Conservation (phyloP, 1,140 invertebrate species). For the Delia radicum region DNA sequence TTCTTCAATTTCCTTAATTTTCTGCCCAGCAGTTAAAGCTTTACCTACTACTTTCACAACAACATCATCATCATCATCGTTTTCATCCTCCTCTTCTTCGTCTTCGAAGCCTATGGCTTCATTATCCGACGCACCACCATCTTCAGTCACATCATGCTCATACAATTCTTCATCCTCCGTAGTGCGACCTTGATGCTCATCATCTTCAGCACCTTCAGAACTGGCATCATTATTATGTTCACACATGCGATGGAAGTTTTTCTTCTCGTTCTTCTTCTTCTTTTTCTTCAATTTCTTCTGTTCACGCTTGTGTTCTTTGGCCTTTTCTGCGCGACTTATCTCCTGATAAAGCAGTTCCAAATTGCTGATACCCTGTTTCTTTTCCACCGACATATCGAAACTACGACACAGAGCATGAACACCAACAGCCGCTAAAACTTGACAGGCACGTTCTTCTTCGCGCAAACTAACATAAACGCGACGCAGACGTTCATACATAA, state of each 20-base stretch:
- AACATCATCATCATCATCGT: constrained; percentile 16
- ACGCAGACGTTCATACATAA: constrained; percentile 85
- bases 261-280: constrained; percentile 74
- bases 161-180: constrained; percentile 4
- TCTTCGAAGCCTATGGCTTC: constrained; percentile 23
- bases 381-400: constrained; percentile 86
- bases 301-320: constrained; percentile 79
- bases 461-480: constrained; percentile 79
- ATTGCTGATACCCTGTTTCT: constrained; percentile 85
- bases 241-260: constrained; percentile 46
- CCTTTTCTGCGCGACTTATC: constrained; percentile 78
- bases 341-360: constrained; percentile 80
- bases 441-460: constrained; percentile 88
- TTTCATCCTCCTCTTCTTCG: constrained; percentile 26
- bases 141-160: not conserved
- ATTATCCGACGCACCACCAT: constrained; percentile 26
- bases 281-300: constrained; percentile 84
- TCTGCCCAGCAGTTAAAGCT: constrained; percentile 31
- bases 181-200: not conserved
- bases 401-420: constrained; percentile 83
- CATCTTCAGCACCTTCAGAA: constrained; percentile 1
- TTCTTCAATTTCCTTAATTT: constrained; percentile 22
- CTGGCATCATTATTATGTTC: constrained; percentile 15
- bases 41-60: constrained; percentile 30
- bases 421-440: constrained; percentile 84